Evolutionary conservation across 2,888 invertebrate genomes (phyloP).

Genomic region (Labia minor): DNA sequence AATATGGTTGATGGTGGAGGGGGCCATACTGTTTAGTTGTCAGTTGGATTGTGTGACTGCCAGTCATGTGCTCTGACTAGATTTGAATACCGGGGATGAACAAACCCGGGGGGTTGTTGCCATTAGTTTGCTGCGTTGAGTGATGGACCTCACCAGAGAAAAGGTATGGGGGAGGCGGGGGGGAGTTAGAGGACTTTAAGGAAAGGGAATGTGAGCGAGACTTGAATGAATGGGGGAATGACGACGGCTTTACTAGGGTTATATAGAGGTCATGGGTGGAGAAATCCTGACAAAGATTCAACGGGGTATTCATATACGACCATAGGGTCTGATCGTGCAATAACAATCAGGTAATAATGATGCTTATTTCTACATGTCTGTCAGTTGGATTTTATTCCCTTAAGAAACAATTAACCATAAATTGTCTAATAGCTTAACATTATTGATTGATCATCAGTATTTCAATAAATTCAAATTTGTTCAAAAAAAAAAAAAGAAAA

Average conservation of each 20-base stretch:
- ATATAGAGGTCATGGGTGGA: no score
- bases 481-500: no score
- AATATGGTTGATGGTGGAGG: neutral
- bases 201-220: no score
- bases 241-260: no score
- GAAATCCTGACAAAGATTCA: no score
- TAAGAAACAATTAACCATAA: neutral
- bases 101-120: neutral
- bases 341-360: neutral
- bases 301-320: neutral
- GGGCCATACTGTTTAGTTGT: neutral
- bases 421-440: no score
- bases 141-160: neutral
- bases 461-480: no score
- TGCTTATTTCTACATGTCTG: neutral
- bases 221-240: neutral
- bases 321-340: neutral
- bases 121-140: conserved; percentile 1
- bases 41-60: neutral
- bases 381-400: neutral
- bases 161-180: no score
- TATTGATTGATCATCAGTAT: no score
- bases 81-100: conserved; percentile 1
- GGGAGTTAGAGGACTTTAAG: neutral
- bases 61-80: conserved; percentile 7